Evolutionary conservation across 1,140 invertebrate species (phyloP).

Genomic region (Stegodyphus mimosarum): DNA sequence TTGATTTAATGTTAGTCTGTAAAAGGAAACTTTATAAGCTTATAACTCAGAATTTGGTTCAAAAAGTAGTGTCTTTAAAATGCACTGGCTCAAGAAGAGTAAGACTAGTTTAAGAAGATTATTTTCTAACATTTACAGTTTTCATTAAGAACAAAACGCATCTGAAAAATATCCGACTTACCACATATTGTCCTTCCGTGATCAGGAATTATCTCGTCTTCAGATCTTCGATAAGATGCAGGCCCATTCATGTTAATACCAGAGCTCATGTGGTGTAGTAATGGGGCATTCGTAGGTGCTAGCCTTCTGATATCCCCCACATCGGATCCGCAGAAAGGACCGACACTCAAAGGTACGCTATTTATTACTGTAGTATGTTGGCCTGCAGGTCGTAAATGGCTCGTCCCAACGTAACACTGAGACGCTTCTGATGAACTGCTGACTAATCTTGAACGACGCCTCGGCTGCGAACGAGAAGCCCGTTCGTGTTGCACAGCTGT

Average conservation of each 20-base stretch:
- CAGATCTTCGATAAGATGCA: conserved; percentile 6
- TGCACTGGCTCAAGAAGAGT: no score
- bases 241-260: background rate
- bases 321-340: background rate
- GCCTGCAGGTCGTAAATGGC: no score
- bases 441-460: conserved; percentile 62
- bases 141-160: no score
- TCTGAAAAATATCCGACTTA: no score
- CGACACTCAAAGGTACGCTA: no score
- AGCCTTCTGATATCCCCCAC: conserved; percentile 6
- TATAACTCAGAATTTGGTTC: no score
- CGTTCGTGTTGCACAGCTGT: conserved; percentile 90
- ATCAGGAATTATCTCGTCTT: background rate
- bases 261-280: background rate
- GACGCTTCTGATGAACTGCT: conserved; percentile 37
- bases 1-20: no score
- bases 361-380: background rate
- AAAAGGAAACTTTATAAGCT: no score
- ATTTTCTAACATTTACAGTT: no score
- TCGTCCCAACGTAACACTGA: conserved; percentile 5
- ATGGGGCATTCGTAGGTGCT: background rate
- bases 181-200: no score
- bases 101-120: no score
- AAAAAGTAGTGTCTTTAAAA: no score
- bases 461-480: conserved; percentile 75